These are phyloP conservation scores for Ichneumoninae sp. DNA, from an alignment of 2,888 invertebrate genomes.

Conservation along the genomic window DNA sequence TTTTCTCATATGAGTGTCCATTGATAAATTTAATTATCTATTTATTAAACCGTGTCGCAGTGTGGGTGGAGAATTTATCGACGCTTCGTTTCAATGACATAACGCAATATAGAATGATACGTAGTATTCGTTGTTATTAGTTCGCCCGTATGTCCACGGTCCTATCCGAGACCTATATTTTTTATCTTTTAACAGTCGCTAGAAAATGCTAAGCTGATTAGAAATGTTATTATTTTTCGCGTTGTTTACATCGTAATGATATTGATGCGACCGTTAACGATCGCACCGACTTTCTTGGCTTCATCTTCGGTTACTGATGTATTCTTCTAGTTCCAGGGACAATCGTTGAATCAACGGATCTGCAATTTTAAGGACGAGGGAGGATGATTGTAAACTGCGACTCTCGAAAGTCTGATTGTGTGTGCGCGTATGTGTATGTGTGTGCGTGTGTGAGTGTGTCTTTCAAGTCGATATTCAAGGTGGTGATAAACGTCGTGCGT, in stretches of 20 bases:
- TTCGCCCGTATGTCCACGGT: constrained; percentile 38
- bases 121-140: constrained; percentile 48
- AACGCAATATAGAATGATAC: constrained; percentile 17
- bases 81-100: constrained; percentile 31
- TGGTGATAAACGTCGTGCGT: constrained; percentile 1
- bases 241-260: constrained; percentile 47
- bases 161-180: constrained; percentile 13
- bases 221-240: neutral
- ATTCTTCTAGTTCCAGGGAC: neutral
- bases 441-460: neutral
- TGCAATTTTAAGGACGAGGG: neutral
- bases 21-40: constrained; percentile 43
- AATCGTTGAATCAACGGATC: neutral
- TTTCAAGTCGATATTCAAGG: constrained; percentile 1
- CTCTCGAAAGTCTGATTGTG: constrained; percentile 53
- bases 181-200: neutral
- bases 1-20: constrained; percentile 17
- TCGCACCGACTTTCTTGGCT: neutral
- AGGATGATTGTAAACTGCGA: constrained; percentile 19
- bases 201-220: neutral
- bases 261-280: constrained; percentile 30
- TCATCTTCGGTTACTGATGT: neutral
- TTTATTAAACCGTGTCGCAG: constrained; percentile 39
- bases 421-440: neutral
- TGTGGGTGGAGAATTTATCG: constrained; percentile 24